Evolutionary conservation across 2,113 vertebrate species (phyloP), one percentile per base, ranked within the genome.

Genomic region (Saimiri boliviensis): DNA sequence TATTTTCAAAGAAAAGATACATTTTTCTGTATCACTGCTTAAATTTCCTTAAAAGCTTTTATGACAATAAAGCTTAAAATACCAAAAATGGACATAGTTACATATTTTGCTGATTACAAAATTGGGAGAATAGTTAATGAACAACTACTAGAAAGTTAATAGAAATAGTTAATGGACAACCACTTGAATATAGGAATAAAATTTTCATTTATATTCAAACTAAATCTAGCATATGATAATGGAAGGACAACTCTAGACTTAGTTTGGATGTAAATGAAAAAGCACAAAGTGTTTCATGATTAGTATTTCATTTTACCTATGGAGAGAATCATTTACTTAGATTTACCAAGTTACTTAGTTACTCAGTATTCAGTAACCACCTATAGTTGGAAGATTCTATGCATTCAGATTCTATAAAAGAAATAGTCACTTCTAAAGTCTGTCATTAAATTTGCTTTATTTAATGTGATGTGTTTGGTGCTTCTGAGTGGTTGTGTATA

Each of bases 71-170:
- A 82, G 14, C 16, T 97, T 95, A 82, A 86, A 95, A 96, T 93
- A 63, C 54, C 68, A 56, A 91, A 14, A 45, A 79, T 87, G 30
- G 73, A 71, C 91, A 68, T 63, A 68, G 49, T 89, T 93, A 89
- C 37, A 60, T 95, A 92, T 76, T 97, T 91, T 93, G 14, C 52
- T 35, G 49, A 60, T 92, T 89, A 80, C 21, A 47, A 86, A 93
- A 23, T 81, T 89, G 56, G 52, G 52, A 93, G 96, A 97, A 63
- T 54, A 89, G 60, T 97, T 95, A 94, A 97, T 93, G 37, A 93
- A 81, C 3, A 52, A 66, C 79, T 70, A 23, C 47, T 27, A 80
- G n/a, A 80, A 91, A 93, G 70, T 84, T 96, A 91, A 68, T 73
- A 60, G 35, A 90, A 91, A 86, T n/a, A 70, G 76, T 71, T 95